These are phyloP conservation scores for Drosophila varians DNA, from an alignment of 1,140 invertebrate genomes.

Conservation along the genomic window DNA sequence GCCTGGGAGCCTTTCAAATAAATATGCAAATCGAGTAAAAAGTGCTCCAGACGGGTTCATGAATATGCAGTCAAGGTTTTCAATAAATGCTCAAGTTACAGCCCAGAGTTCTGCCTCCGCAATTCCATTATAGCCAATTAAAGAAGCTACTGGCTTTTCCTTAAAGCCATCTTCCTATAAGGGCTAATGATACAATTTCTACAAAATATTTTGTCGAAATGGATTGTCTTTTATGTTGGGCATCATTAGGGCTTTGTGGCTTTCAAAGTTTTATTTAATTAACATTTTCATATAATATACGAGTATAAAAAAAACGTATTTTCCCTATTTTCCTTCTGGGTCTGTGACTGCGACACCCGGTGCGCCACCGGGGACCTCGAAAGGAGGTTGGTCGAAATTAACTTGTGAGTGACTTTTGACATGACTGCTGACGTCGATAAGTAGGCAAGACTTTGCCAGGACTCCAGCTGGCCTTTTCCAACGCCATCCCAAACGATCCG, in stretches of 20 bases:
- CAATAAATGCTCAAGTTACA: constrained; percentile 36
- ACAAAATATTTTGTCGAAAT: too few relatives aligned
- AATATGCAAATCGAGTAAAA: constrained; percentile 48
- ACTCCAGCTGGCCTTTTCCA: constrained; percentile 34
- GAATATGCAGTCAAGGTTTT: constrained; percentile 45
- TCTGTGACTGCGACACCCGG: constrained; percentile 20
- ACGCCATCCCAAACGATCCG: not conserved
- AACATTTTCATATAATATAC: too few relatives aligned
- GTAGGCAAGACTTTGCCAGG: constrained; percentile 57
- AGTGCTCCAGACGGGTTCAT: constrained; percentile 27
- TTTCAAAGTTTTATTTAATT: too few relatives aligned
- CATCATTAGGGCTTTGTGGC: too few relatives aligned
- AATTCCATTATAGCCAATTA: constrained; percentile 10
- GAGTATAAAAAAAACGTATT: too few relatives aligned
- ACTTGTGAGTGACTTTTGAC: constrained; percentile 69
- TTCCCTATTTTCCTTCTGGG: not conserved
- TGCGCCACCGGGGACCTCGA: constrained; percentile 20
- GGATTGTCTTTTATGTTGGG: too few relatives aligned
- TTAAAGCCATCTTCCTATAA: constrained; percentile 37
- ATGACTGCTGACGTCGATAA: constrained; percentile 51
- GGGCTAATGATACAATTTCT: constrained; percentile 13
- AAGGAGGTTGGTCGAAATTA: constrained; percentile 58
- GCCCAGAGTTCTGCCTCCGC: not conserved
- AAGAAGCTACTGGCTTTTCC: constrained; percentile 15
- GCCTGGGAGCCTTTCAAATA: constrained; percentile 28